phyloP scores from a whole-genome alignment of 2,797 vertebrate genomes.

The Nothura maculosa region DNA sequence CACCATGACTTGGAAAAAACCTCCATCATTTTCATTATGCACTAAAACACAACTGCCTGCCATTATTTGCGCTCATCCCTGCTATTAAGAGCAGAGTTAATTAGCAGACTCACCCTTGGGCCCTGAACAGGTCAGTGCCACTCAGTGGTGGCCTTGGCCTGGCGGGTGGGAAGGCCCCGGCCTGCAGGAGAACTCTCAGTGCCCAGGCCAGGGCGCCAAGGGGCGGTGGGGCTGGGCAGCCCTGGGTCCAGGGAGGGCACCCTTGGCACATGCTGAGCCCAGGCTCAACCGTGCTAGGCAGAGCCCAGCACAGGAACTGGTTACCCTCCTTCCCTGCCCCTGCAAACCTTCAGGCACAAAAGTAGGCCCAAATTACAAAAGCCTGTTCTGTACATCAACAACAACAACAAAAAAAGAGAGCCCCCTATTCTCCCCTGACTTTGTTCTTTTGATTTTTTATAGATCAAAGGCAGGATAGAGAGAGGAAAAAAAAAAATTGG shows the following conservation, averaged over 20 bases:
- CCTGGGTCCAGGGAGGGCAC: neutral
- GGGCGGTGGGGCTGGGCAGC: neutral
- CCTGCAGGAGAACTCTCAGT: neutral
- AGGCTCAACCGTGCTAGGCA: neutral
- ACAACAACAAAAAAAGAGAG: conserved; percentile 11
- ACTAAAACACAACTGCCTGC: neutral
- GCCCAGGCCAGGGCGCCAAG: neutral
- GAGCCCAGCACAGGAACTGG: neutral
- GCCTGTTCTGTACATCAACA: conserved; percentile 77
- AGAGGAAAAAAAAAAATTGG: conserved; percentile 80
- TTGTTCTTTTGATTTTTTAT: conserved; percentile 90
- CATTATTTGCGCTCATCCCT: neutral
- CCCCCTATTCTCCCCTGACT: conserved; percentile 83
- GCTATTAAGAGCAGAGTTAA: neutral
- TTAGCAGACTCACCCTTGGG: neutral
- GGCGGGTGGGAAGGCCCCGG: neutral
- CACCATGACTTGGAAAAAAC: conserved; percentile 34
- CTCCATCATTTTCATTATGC: neutral
- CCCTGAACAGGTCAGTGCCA: neutral
- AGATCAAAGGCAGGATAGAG: conserved; percentile 90
- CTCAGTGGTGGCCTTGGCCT: neutral
- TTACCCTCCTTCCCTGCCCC: conserved; percentile 24
- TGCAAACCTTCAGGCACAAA: conserved; percentile 55
- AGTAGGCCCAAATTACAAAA: conserved; percentile 74
- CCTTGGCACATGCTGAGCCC: conserved; percentile 54